Conservation (phyloP, 2,113 vertebrate species). For the Pollachius pollachius region DNA sequence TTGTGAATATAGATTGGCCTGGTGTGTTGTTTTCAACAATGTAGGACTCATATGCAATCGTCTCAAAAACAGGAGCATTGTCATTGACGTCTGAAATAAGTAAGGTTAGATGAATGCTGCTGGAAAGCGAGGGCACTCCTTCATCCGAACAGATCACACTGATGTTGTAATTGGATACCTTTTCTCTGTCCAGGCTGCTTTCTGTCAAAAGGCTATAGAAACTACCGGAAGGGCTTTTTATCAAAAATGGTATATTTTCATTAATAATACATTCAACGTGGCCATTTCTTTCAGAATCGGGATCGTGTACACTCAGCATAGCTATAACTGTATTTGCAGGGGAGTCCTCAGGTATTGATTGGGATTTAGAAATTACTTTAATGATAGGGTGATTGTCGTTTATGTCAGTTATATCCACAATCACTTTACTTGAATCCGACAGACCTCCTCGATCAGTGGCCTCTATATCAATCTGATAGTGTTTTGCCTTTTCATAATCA, state of each 20-base stretch:
- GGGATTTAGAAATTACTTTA: conserved; percentile 53
- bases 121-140: conserved; percentile 44
- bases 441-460: conserved; percentile 69
- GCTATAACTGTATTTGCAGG: conserved; percentile 35
- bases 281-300: conserved; percentile 55
- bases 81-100: conserved; percentile 69
- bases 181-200: conserved; percentile 48
- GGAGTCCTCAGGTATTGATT: conserved; percentile 43
- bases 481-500: conserved; percentile 67
- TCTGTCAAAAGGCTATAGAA: conserved; percentile 57
- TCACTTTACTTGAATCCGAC: conserved; percentile 64
- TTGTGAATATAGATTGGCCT: conserved; percentile 47
- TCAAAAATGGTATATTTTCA: conserved; percentile 46
- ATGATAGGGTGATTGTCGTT: conserved; percentile 60
- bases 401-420: conserved; percentile 51
- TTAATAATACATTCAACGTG: conserved; percentile 38
- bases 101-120: conserved; percentile 39
- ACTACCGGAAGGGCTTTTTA: conserved; percentile 42
- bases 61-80: conserved; percentile 66
- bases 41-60: conserved; percentile 49
- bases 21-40: conserved; percentile 68
- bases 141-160: conserved; percentile 56
- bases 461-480: conserved; percentile 61
- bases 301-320: conserved; percentile 58
- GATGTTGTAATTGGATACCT: conserved; percentile 45